phyloP scores from a whole-genome alignment of 2,797 vertebrate species.

The Acanthopagrus latus region DNA sequence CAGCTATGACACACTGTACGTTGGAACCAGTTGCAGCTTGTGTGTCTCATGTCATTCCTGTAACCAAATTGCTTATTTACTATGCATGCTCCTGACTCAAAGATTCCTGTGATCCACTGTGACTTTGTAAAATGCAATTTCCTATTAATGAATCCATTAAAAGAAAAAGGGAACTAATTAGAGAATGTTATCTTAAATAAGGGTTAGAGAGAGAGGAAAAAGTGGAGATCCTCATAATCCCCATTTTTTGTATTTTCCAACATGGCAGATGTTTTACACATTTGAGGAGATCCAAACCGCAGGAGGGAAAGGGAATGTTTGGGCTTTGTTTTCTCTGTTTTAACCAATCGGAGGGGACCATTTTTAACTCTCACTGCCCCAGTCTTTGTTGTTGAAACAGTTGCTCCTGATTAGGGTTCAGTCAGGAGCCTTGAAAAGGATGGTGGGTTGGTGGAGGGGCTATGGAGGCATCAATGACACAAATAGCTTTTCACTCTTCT shows the following conservation, averaged over 20 bases:
- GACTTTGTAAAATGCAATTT: slow-evolving; percentile 29
- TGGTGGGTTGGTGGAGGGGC: slow-evolving; percentile 68
- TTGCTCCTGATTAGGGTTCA: slow-evolving; percentile 86
- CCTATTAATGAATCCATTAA: slow-evolving; percentile 19
- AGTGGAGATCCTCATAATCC: not conserved
- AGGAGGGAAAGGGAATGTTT: slow-evolving; percentile 43
- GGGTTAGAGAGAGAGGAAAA: not conserved
- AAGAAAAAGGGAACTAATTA: not conserved
- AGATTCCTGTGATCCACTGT: slow-evolving; percentile 7
- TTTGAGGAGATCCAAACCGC: slow-evolving; percentile 44
- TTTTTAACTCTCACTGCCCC: slow-evolving; percentile 69
- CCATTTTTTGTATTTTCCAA: slow-evolving; percentile 15
- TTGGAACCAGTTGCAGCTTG: slow-evolving; percentile 58
- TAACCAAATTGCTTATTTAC: slow-evolving; percentile 31
- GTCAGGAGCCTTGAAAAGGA: slow-evolving; percentile 79
- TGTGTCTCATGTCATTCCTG: slow-evolving; percentile 25
- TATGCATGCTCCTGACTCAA: slow-evolving; percentile 6
- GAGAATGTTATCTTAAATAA: slow-evolving; percentile 1
- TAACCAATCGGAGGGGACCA: slow-evolving; percentile 46
- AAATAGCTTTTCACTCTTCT: slow-evolving; percentile 83
- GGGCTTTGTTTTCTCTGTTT: slow-evolving; percentile 54
- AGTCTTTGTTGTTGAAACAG: slow-evolving; percentile 85
- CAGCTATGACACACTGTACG: slow-evolving; percentile 34
- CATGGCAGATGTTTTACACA: slow-evolving; percentile 30
- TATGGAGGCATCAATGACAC: slow-evolving; percentile 83